phyloP scores from a whole-genome alignment of 2,888 invertebrate species.

The Pyrrhosoma nymphula region DNA sequence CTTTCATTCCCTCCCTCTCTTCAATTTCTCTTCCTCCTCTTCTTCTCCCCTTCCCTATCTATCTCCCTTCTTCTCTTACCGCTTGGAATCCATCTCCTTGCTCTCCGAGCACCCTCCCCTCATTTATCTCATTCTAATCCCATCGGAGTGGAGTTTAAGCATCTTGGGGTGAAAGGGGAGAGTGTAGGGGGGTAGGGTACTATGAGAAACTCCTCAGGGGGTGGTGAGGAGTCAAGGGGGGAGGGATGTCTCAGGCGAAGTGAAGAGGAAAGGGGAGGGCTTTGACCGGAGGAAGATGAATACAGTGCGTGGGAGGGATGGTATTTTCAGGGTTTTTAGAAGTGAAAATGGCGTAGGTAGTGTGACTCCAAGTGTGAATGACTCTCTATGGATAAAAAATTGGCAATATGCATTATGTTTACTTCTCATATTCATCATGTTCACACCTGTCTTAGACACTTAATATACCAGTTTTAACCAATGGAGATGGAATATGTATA shows the following conservation, averaged over 20 bases:
- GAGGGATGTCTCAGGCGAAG: neutral
- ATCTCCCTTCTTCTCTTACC: neutral
- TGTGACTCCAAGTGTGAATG: too few relatives aligned
- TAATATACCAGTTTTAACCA: too few relatives aligned
- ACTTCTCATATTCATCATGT: too few relatives aligned
- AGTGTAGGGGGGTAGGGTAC: neutral
- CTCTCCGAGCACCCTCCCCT: conserved; percentile 7
- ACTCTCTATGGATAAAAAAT: too few relatives aligned
- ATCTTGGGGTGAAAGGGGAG: neutral
- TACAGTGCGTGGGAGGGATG: neutral
- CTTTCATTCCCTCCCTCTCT: neutral
- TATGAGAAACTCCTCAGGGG: neutral
- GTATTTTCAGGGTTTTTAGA: too few relatives aligned
- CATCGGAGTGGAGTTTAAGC: conserved; percentile 65
- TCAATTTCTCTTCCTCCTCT: neutral
- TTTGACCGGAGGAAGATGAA: neutral
- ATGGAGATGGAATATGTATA: too few relatives aligned
- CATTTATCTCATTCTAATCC: conserved; percentile 67
- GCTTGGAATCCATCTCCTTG: conserved; percentile 23
- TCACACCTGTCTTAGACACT: too few relatives aligned
- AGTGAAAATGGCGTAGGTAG: too few relatives aligned
- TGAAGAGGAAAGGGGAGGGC: neutral
- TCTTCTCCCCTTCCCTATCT: neutral
- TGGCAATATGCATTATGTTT: too few relatives aligned
- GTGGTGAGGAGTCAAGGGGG: neutral